Conservation (phyloP, 1,140 invertebrate species). For the Trachymyrmex cornetzi region DNA sequence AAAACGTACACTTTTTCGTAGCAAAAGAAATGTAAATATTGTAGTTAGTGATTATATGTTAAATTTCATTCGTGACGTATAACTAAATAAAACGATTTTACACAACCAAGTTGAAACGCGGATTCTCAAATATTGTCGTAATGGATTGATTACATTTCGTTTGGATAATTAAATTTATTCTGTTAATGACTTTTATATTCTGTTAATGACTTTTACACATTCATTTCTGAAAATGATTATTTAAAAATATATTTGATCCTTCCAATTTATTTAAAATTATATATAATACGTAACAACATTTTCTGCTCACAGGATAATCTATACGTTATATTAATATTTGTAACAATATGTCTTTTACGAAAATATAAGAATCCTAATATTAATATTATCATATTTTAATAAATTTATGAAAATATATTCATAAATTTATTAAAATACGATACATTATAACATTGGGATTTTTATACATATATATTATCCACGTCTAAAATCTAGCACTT, state of each 20-base stretch:
- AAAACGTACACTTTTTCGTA: not conserved
- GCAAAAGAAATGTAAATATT: slow-evolving; percentile 27
- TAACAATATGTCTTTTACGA: not conserved
- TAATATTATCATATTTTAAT: too few relatives aligned
- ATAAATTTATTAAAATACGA: slow-evolving; percentile 32
- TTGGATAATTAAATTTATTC: not conserved
- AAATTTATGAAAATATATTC: not conserved
- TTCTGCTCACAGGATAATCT: too few relatives aligned
- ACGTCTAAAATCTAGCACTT: too few relatives aligned
- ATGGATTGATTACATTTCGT: not conserved
- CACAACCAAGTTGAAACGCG: not conserved
- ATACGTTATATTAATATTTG: not conserved
- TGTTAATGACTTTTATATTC: not conserved
- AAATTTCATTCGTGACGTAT: slow-evolving; percentile 8
- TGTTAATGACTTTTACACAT: not conserved
- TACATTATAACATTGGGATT: not conserved
- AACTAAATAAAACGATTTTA: slow-evolving; percentile 8
- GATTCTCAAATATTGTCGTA: slow-evolving; percentile 11
- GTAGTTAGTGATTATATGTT: not conserved
- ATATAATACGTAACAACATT: not conserved
- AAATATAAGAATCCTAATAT: not conserved
- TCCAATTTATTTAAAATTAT: not conserved
- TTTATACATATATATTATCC: not conserved
- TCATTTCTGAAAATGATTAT: not conserved
- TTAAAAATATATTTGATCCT: not conserved